These are phyloP conservation scores for Calyptommatus sinebrachiatus DNA, from an alignment of 2,113 vertebrate species.

Conservation along the genomic window DNA sequence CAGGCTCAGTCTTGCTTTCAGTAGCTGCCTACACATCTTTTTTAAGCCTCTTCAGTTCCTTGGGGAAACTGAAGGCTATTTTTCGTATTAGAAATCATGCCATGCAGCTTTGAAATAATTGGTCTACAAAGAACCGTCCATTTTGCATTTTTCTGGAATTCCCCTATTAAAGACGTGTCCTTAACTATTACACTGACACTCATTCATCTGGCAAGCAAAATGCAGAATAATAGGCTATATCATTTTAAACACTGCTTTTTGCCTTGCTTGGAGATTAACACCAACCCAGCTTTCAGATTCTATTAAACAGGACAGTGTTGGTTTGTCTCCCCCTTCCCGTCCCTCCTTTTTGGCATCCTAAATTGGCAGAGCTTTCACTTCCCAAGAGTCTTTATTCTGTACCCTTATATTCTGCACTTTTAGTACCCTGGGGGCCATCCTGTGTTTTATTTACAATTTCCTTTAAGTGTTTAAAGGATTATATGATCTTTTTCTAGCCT, in stretches of 20 bases:
- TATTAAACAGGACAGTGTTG: slow-evolving; percentile 32
- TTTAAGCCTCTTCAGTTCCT: slow-evolving; percentile 58
- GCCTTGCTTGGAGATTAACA: slow-evolving; percentile 40
- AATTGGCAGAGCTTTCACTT: slow-evolving; percentile 46
- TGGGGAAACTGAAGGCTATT: slow-evolving; percentile 50
- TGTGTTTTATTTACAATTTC: slow-evolving; percentile 63
- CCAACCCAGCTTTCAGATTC: slow-evolving; percentile 13
- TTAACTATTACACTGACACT: slow-evolving; percentile 53
- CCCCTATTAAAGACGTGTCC: slow-evolving; percentile 46
- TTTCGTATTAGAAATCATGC: slow-evolving; percentile 54
- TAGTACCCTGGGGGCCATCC: slow-evolving; percentile 61
- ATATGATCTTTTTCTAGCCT: slow-evolving; percentile 39
- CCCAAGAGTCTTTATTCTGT: slow-evolving; percentile 39
- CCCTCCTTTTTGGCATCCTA: slow-evolving; percentile 5
- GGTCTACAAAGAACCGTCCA: slow-evolving; percentile 34
- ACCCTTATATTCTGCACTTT: slow-evolving; percentile 48
- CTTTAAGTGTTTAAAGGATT: slow-evolving; percentile 61
- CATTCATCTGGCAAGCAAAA: slow-evolving; percentile 37
- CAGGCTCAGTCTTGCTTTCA: slow-evolving; percentile 54
- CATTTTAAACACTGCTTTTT: slow-evolving; percentile 51
- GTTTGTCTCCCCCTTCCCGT: neutral
- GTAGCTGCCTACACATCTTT: slow-evolving; percentile 44
- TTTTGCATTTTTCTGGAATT: slow-evolving; percentile 58
- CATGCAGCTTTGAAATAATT: slow-evolving; percentile 51
- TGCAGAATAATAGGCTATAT: slow-evolving; percentile 53